These are phyloP conservation scores for Megaceryle maxima DNA, from an alignment of 2,113 vertebrate species.

Conservation along the genomic window DNA sequence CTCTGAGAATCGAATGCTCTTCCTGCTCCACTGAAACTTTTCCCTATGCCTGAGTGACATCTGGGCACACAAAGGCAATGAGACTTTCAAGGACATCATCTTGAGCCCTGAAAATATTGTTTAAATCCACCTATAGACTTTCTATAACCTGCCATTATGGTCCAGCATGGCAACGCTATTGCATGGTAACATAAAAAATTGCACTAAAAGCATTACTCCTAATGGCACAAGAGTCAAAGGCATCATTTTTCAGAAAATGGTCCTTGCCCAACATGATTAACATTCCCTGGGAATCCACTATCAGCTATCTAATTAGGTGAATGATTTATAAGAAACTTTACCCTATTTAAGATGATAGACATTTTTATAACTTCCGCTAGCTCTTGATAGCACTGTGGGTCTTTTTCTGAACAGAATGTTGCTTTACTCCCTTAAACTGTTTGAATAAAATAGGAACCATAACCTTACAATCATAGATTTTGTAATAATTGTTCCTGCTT, in stretches of 20 bases:
- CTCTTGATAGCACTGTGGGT: neutral
- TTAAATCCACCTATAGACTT: neutral
- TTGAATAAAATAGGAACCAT: neutral
- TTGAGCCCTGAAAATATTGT: neutral
- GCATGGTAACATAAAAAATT: neutral
- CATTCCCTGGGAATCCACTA: neutral
- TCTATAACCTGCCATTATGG: neutral
- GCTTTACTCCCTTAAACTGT: neutral
- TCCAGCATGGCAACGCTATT: neutral
- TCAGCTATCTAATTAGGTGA: neutral
- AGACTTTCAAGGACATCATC: fast-evolving
- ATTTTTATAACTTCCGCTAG: neutral
- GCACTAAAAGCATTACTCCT: neutral
- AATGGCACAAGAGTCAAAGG: neutral
- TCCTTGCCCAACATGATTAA: neutral
- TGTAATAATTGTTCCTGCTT: neutral
- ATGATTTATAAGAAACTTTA: neutral
- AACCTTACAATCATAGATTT: neutral
- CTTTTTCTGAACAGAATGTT: neutral
- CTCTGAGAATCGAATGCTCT: neutral
- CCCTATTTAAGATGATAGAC: neutral
- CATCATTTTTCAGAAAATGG: neutral
- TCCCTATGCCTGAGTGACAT: neutral
- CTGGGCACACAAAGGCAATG: fast-evolving
- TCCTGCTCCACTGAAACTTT: neutral